A percentile compares a stretch with the other conserved stretches of the same genome.
Evolutionary conservation across 2,888 invertebrate genomes (phyloP).

Genomic region (Lamellibrachia satsuma): DNA sequence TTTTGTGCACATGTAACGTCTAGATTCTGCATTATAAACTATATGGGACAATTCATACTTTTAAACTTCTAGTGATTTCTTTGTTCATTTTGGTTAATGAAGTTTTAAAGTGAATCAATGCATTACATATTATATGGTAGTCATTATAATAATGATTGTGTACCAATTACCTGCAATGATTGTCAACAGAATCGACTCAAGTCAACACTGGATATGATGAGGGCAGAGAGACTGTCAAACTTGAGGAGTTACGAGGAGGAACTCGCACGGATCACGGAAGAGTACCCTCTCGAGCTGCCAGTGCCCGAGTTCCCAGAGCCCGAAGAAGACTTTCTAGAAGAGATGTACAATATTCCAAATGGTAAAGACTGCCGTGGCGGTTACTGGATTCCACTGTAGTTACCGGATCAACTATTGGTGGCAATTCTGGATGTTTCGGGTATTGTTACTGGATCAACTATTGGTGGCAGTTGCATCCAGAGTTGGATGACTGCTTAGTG

Average conservation of each 20-base stretch:
- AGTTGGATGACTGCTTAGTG: neutral
- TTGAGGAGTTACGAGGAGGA: neutral
- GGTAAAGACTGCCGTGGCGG: neutral
- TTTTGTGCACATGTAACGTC: too few relatives aligned
- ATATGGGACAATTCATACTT: too few relatives aligned
- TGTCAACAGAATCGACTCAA: neutral
- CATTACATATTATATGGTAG: neutral
- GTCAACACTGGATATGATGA: neutral
- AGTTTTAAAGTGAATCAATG: neutral
- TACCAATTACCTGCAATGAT: neutral
- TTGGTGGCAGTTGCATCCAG: neutral
- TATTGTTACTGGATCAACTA: neutral
- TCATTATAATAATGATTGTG: neutral
- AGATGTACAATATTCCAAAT: neutral
- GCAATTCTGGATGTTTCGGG: neutral
- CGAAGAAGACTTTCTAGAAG: neutral
- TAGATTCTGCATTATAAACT: too few relatives aligned
- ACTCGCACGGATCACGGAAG: neutral
- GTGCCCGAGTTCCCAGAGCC: neutral
- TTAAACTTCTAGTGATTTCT: too few relatives aligned
- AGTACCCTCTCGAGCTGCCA: neutral
- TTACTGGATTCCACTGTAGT: neutral
- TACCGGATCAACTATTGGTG: neutral
- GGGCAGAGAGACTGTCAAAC: neutral
- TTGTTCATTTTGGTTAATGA: too few relatives aligned